phyloP scores from a whole-genome alignment of 2,113 vertebrate species.

The Hippocampus barbouri region DNA sequence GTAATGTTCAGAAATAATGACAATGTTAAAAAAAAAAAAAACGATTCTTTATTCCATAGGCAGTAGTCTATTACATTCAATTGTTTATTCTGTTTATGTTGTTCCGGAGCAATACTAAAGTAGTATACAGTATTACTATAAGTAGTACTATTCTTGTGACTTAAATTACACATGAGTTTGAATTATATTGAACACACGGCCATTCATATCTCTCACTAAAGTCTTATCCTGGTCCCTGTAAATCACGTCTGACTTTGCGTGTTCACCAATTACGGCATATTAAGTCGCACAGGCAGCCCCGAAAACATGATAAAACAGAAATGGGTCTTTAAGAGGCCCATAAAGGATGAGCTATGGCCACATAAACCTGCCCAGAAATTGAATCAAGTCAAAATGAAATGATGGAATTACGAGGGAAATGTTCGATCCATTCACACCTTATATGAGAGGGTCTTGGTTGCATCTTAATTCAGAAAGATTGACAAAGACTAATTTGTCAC shows the following conservation, averaged over 20 bases:
- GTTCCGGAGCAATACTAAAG: background rate
- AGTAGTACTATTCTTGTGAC: background rate
- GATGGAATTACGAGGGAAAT: slow-evolving; percentile 20
- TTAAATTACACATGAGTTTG: background rate
- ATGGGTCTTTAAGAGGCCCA: background rate
- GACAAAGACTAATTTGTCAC: slow-evolving; percentile 28
- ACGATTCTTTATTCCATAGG: no score
- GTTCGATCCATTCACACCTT: slow-evolving; percentile 26
- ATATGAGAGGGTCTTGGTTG: slow-evolving; percentile 22
- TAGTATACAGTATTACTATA: no score
- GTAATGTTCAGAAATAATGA: no score
- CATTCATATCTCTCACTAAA: background rate
- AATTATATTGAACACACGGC: background rate
- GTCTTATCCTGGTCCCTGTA: background rate
- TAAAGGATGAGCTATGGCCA: slow-evolving; percentile 16
- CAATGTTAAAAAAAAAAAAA: no score
- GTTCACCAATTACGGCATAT: slow-evolving; percentile 8
- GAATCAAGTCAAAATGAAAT: slow-evolving; percentile 31
- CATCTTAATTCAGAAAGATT: slow-evolving; percentile 26
- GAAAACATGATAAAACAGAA: background rate
- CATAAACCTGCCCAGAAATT: slow-evolving; percentile 21
- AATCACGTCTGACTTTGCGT: slow-evolving; percentile 5
- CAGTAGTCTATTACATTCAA: no score
- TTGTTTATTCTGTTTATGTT: background rate
- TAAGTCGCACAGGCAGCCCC: background rate